These are phyloP conservation scores for Antechinus stuartii DNA, from an alignment of 2,113 vertebrate species.

Conservation along the genomic window DNA sequence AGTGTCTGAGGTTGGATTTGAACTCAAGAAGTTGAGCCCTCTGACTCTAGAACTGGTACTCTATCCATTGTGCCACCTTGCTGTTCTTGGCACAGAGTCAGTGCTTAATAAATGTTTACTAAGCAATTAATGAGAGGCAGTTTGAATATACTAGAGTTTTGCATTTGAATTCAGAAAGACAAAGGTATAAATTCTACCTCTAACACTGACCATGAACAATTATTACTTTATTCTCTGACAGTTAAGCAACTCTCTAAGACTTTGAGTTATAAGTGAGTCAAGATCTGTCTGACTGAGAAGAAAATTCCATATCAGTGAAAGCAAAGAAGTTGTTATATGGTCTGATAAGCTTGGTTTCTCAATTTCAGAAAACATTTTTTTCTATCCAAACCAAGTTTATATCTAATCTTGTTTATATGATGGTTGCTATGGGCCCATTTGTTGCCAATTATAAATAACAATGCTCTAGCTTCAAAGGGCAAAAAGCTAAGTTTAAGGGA, in stretches of 20 bases:
- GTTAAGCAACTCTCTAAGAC: neutral
- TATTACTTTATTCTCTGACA: neutral
- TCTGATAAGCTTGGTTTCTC: neutral
- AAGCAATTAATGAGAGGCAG: neutral
- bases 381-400: neutral
- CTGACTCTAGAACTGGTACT: neutral
- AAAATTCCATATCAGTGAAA: neutral
- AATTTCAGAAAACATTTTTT: neutral
- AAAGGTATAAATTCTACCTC: neutral
- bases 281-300: neutral
- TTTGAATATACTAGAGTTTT: neutral
- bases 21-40: neutral
- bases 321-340: neutral
- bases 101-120: neutral
- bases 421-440: too few species aligned
- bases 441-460: neutral
- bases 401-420: neutral
- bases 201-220: neutral
- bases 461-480: neutral
- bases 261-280: neutral
- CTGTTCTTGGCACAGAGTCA: neutral
- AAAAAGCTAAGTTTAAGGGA: neutral
- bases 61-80: neutral
- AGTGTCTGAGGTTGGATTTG: neutral
- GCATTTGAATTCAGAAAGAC: neutral